Base-by-base conservation (phyloP, 1,140 invertebrate genomes). In the Cheumatopsyche charites region DNA sequence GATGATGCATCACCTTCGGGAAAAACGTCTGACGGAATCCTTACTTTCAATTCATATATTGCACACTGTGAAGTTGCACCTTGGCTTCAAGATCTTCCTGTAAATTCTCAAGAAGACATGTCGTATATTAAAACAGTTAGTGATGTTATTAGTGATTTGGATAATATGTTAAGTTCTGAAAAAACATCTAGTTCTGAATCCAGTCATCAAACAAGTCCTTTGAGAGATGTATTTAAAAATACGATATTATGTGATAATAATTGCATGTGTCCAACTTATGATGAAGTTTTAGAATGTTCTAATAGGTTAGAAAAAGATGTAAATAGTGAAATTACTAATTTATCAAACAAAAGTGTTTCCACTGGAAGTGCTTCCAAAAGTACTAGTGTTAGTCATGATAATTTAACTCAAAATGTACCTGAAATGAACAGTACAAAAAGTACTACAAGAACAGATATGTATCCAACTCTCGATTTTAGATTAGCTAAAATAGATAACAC, bases 121-220 rank as follows among this genome's bases (percentile, higher is more conserved):
- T 85, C 83, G 58, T 88, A 88, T 74, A 87, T 87, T 41, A 83
- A 82, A 77, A 86, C 88, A 70, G 86, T 89, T 47, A 88, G 86
- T 42, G 86, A 89, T 75, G 87, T 88, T n/a, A 89, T 90, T 29
- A 86, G 86, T 78, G 87, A 88, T 80, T 81, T 89, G 55, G 88
- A 90, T 80, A 87, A 87, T 76, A 87, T 87, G 74, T 78, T 90
- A 17, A 88, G 87, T 55, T 83, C 85, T 6, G 87, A 89, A 74
- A 88, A 87, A 73, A 87, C 85, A 3, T 88, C 86, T 3, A 87
- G 86, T 67, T 87, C 86, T 0, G 85, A 86, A 73, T 88, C 87
- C 3, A 86, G 84, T 73, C 82, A 85, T 63, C 84, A 87, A 71
- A 82, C 84, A 12, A 87, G 86, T 75, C 85, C 86, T 1, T 83